A percentile compares a stretch with the other conserved stretches of the same genome.
phyloP scores from a whole-genome alignment of 2,113 vertebrate species.

The Lagenorhynchus albirostris region DNA sequence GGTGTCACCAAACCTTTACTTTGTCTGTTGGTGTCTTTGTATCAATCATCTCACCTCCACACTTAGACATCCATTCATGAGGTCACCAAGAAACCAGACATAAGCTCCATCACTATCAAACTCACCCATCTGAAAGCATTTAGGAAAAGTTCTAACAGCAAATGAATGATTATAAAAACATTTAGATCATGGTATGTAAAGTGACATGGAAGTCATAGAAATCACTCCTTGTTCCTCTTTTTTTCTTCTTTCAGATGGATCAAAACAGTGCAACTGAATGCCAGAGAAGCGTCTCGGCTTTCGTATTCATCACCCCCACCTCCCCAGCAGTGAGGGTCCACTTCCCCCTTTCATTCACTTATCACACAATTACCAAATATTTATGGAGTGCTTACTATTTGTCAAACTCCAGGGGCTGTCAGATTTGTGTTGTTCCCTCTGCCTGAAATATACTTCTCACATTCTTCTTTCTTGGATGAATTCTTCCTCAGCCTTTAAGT shows the following conservation, averaged over 20 bases:
- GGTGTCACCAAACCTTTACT: not conserved
- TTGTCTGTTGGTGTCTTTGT: not conserved
- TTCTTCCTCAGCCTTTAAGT: not conserved
- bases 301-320: not conserved
- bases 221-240: not conserved
- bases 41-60: not conserved
- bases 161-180: not conserved
- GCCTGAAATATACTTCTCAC: not conserved
- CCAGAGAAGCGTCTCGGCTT: not conserved
- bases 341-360: not conserved
- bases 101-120: not conserved
- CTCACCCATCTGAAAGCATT: not conserved
- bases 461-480: not conserved
- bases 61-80: not conserved
- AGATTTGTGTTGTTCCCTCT: not conserved
- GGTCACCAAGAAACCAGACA: not conserved
- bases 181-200: not conserved
- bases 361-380: not conserved
- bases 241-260: not conserved
- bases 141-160: not conserved
- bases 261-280: not conserved
- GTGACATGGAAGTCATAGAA: not conserved
- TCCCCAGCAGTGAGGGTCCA: not conserved
- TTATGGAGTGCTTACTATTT: not conserved
- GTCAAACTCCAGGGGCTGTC: not conserved